A percentile compares a stretch with the other conserved stretches of the same genome.
Conservation (phyloP, 2,888 invertebrate genomes). For the Trachelus troglodyta region DNA sequence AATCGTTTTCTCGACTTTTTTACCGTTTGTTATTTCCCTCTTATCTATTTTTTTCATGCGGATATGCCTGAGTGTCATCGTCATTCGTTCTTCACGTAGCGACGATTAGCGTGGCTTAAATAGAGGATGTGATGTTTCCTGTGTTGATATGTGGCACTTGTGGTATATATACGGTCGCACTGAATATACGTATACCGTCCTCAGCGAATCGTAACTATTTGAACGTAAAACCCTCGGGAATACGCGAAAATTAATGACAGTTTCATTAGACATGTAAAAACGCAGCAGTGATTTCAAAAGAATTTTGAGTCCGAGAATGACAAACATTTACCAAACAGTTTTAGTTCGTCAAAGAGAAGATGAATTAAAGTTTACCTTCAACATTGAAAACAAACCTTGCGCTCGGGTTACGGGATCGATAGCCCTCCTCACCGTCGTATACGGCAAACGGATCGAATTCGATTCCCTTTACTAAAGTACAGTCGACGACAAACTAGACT, state of each 20-base stretch:
- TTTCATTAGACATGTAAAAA: background rate
- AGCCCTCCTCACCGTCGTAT: background rate
- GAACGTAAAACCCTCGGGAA: background rate
- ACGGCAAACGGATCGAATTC: background rate
- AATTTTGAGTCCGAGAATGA: background rate
- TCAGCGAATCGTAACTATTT: background rate
- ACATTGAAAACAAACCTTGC: background rate
- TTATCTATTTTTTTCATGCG: background rate
- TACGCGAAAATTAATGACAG: background rate
- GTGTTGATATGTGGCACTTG: background rate
- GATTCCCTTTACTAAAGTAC: background rate
- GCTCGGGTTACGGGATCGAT: background rate
- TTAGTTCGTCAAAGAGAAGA: background rate
- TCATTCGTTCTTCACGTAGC: background rate
- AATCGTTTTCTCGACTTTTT: background rate
- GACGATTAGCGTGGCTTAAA: slow-evolving; percentile 9
- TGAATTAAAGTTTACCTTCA: background rate
- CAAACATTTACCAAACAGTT: background rate
- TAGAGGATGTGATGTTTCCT: slow-evolving; percentile 2
- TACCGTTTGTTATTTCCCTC: background rate
- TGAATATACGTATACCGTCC: background rate
- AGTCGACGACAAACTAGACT: background rate
- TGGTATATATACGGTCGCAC: background rate
- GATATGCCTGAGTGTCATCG: background rate
- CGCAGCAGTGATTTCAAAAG: background rate